These are phyloP conservation scores for Drosophila kurseongensis DNA, from an alignment of 1,140 invertebrate species.

Conservation along the genomic window DNA sequence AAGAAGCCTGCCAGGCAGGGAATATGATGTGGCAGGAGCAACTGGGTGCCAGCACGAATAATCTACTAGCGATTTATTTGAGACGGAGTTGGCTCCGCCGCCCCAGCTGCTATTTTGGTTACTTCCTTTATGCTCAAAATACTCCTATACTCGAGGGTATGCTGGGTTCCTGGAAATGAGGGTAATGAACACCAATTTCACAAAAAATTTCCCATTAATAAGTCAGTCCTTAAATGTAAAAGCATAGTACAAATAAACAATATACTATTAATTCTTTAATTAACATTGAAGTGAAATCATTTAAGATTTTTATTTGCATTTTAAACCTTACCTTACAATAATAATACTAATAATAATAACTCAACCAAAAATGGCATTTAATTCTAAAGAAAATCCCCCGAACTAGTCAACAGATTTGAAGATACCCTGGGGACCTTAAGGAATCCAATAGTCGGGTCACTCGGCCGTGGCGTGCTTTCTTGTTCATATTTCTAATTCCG, in stretches of 20 bases:
- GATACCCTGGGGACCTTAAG: slow-evolving; percentile 1
- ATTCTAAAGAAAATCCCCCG: not conserved
- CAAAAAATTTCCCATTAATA: too few relatives aligned
- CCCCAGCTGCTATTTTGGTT: slow-evolving; percentile 72
- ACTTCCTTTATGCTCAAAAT: slow-evolving; percentile 58
- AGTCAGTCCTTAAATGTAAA: too few relatives aligned
- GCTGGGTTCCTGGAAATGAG: not conserved
- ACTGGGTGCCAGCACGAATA: slow-evolving; percentile 76
- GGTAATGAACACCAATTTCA: too few relatives aligned
- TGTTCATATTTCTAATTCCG: slow-evolving; percentile 80
- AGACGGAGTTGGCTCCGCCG: slow-evolving; percentile 36
- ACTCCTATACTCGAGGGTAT: not conserved
- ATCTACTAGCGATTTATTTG: slow-evolving; percentile 81
- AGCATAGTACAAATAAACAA: too few relatives aligned
- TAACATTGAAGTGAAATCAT: too few relatives aligned
- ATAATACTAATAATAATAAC: too few relatives aligned
- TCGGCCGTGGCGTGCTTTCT: slow-evolving; percentile 26
- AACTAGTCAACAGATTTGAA: not conserved
- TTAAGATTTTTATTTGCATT: too few relatives aligned
- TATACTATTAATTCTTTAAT: too few relatives aligned
- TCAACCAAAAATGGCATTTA: not conserved
- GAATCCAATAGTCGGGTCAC: slow-evolving; percentile 11
- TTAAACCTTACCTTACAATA: too few relatives aligned
- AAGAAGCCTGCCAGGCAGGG: slow-evolving; percentile 19
- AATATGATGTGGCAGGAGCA: slow-evolving; percentile 13